These are phyloP conservation scores for Microcebus ravelobensis DNA, from an alignment of 2,113 vertebrate genomes.

Conservation along the genomic window DNA sequence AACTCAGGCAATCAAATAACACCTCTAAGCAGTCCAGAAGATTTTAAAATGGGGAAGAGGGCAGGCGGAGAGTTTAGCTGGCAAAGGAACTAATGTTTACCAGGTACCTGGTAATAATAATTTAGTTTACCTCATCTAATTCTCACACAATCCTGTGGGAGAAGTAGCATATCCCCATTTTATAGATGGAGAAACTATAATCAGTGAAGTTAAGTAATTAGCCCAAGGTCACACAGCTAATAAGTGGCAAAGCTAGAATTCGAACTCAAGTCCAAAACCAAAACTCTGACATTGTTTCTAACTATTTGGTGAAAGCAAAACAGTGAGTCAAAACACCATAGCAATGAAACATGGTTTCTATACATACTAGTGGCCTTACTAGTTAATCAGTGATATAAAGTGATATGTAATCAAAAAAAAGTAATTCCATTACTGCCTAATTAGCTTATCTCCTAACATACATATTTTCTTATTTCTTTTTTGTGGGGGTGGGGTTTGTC, in stretches of 20 bases:
- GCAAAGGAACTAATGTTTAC: background rate
- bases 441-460: background rate
- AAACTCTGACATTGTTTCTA: constrained; percentile 38
- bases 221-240: background rate
- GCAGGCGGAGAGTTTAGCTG: background rate
- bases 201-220: constrained; percentile 30
- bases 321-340: background rate
- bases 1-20: constrained; percentile 16
- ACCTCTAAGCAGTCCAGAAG: background rate
- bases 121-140: background rate
- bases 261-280: background rate
- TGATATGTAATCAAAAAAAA: background rate
- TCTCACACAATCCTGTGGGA: background rate
- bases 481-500: too few relatives aligned
- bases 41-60: background rate
- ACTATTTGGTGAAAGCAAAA: constrained; percentile 38
- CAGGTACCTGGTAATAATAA: background rate
- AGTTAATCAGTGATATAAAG: background rate
- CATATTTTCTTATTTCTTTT: background rate
- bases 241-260: constrained; percentile 29
- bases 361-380: background rate
- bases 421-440: background rate
- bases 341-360: constrained; percentile 16
- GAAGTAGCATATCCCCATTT: constrained; percentile 12
- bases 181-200: constrained; percentile 17